Evolutionary conservation across 1,140 invertebrate species (phyloP).

Genomic region (Lordiphosa collinella): DNA sequence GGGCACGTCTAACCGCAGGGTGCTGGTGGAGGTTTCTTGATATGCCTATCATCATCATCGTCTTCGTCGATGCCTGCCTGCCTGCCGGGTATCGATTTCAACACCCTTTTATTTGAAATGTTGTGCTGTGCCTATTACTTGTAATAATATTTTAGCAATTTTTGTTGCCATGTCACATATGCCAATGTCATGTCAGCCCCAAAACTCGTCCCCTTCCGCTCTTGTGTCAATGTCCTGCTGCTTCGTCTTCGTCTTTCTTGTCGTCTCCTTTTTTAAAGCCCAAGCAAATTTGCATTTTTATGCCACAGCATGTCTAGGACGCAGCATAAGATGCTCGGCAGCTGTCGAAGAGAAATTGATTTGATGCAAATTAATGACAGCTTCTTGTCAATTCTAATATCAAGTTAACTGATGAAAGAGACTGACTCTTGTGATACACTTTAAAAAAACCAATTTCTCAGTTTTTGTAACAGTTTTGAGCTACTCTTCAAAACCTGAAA

Average conservation of each 20-base stretch:
- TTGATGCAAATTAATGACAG: constrained; percentile 78
- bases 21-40: constrained; percentile 10
- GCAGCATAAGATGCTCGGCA: constrained; percentile 31
- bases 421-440: constrained; percentile 47
- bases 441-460: too few relatives aligned
- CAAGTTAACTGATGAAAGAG: constrained; percentile 7
- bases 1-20: constrained; percentile 67
- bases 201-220: background rate
- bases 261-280: constrained; percentile 33
- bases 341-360: constrained; percentile 72
- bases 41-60: constrained; percentile 37
- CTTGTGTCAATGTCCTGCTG: background rate
- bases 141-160: constrained; percentile 76
- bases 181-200: constrained; percentile 40
- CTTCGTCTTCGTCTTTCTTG: constrained; percentile 1
- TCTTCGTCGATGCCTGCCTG: constrained; percentile 12
- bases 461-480: too few relatives aligned
- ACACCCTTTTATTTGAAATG: constrained; percentile 52
- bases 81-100: constrained; percentile 58
- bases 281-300: constrained; percentile 69
- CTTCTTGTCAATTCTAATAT: constrained; percentile 72
- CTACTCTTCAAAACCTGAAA: too few relatives aligned
- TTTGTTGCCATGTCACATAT: constrained; percentile 74
- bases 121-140: constrained; percentile 63
- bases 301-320: constrained; percentile 45